Evolutionary conservation across 2,888 invertebrate genomes (phyloP).

Genomic region (Coremacera marginata): DNA sequence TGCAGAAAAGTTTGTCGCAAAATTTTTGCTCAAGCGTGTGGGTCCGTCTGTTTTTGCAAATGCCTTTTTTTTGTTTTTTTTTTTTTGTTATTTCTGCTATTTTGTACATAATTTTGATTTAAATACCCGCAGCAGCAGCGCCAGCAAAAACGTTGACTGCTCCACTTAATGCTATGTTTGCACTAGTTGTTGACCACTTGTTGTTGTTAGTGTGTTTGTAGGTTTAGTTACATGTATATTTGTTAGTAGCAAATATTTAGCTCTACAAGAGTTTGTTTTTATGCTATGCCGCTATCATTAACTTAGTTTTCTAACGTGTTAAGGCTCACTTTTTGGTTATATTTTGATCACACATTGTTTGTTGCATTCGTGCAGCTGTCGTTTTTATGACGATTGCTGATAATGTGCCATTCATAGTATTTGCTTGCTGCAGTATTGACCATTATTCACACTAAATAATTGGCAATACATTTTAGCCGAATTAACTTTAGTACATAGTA

Average conservation of each 20-base stretch:
- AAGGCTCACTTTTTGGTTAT: background rate
- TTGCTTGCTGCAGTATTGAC: too few species aligned
- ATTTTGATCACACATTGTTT: too few species aligned
- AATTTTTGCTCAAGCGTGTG: constrained; percentile 20
- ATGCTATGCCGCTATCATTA: background rate
- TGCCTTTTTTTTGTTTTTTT: background rate
- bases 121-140: background rate
- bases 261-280: background rate
- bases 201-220: background rate
- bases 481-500: too few species aligned
- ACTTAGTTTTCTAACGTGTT: constrained; percentile 8
- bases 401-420: too few species aligned
- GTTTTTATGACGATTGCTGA: too few species aligned
- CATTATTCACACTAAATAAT: too few species aligned
- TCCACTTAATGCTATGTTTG: background rate
- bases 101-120: background rate
- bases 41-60: constrained; percentile 11
- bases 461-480: too few species aligned
- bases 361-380: too few species aligned
- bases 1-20: constrained; percentile 11
- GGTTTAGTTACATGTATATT: background rate
- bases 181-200: background rate
- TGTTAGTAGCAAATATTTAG: background rate
- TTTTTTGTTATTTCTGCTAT: background rate
- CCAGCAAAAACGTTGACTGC: background rate